Evolutionary conservation across 1,140 invertebrate genomes (phyloP).

Genomic region (Zaprionus camerounensis): DNA sequence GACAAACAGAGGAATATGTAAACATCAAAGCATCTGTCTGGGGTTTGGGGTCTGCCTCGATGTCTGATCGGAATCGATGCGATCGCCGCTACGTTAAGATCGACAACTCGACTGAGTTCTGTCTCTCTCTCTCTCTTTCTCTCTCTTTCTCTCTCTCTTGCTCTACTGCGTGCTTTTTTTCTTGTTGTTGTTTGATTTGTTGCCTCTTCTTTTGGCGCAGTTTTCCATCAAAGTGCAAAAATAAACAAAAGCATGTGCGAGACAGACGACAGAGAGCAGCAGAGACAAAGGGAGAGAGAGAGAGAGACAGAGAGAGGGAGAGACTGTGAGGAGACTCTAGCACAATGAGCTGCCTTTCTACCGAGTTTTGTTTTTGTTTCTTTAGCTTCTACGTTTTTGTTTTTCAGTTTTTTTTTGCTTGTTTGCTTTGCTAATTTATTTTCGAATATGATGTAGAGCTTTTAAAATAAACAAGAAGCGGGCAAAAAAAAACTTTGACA

Average conservation of each 20-base stretch:
- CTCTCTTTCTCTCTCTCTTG: neutral
- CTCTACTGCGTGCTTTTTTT: neutral
- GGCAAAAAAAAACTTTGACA: slow-evolving; percentile 40
- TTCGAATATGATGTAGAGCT: slow-evolving; percentile 81
- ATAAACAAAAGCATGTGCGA: slow-evolving; percentile 67
- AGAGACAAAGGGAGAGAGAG: neutral
- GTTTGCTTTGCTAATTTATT: slow-evolving; percentile 80
- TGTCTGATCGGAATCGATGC: slow-evolving; percentile 64
- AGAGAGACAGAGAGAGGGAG: neutral
- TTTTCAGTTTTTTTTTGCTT: slow-evolving; percentile 46
- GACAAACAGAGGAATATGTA: slow-evolving; percentile 41
- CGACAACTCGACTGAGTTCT: slow-evolving; percentile 36
- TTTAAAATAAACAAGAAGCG: slow-evolving; percentile 74
- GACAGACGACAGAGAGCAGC: neutral
- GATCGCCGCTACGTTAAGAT: slow-evolving; percentile 13
- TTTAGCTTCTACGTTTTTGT: neutral
- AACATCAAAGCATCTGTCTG: slow-evolving; percentile 69
- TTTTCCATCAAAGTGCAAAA: slow-evolving; percentile 75
- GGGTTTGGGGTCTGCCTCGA: slow-evolving; percentile 49
- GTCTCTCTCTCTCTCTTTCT: neutral
- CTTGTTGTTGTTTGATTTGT: slow-evolving; percentile 39
- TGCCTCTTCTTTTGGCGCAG: slow-evolving; percentile 42
- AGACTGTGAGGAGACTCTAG: slow-evolving; percentile 8
- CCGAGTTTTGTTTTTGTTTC: slow-evolving; percentile 28
- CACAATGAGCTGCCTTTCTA: slow-evolving; percentile 61